Percentiles rank a stretch among this genome's conserved stretches.
These are phyloP conservation scores for Neomorphus geoffroyi DNA, from an alignment of 2,797 vertebrate genomes.

Conservation along the genomic window DNA sequence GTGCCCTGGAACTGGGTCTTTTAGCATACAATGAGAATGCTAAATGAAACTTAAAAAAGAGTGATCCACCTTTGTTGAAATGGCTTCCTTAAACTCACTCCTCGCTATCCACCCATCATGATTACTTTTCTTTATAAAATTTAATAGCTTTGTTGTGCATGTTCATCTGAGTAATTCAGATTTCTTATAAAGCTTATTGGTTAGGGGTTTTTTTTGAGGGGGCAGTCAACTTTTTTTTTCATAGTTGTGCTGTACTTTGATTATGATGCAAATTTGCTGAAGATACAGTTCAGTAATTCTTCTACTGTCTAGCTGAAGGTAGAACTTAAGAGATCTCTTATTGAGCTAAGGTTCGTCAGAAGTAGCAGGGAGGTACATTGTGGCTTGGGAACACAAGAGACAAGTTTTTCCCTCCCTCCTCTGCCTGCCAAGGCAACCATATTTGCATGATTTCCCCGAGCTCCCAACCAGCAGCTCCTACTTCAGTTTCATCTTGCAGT, in stretches of 20 bases:
- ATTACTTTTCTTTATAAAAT: background rate
- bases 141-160: background rate
- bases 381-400: background rate
- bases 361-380: background rate
- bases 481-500: background rate
- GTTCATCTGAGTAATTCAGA: background rate
- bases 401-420: background rate
- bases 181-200: background rate
- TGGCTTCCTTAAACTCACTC: background rate
- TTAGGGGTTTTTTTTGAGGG: rapidly evolving
- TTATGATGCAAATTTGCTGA: background rate
- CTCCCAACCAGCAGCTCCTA: background rate
- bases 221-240: too few species aligned
- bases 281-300: background rate
- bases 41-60: background rate
- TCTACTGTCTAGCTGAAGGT: background rate
- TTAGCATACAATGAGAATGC: background rate
- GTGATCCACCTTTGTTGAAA: background rate
- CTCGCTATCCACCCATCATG: background rate
- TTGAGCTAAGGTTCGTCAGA: background rate
- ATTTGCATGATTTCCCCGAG: background rate
- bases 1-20: rapidly evolving
- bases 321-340: background rate
- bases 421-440: background rate
- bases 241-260: background rate